Evolutionary conservation across 2,113 vertebrate genomes (phyloP).

Genomic region (Callocephalon fimbriatum): DNA sequence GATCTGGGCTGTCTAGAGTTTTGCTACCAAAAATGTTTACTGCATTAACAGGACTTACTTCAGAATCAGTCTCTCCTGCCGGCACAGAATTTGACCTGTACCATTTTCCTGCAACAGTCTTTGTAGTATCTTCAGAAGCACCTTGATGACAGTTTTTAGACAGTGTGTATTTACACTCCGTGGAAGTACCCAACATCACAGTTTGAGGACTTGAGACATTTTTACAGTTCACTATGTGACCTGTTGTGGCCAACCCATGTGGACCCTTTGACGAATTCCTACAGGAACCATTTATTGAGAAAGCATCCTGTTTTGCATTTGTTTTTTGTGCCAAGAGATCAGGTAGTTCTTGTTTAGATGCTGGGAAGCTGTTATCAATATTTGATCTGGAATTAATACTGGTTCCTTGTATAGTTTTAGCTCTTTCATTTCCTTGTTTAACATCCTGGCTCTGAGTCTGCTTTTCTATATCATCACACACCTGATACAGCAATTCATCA

Average conservation of each 20-base stretch:
- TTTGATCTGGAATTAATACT: conserved; percentile 9
- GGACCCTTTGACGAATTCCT: not conserved
- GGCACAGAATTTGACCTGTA: conserved; percentile 49
- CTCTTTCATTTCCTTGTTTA: conserved; percentile 40
- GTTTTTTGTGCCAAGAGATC: not conserved
- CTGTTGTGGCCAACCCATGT: not conserved
- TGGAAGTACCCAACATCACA: not conserved
- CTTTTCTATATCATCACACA: conserved; percentile 90
- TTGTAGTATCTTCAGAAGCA: not conserved
- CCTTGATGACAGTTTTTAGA: not conserved
- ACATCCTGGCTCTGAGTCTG: conserved; percentile 77
- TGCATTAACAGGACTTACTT: not conserved
- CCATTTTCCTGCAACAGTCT: conserved; percentile 7
- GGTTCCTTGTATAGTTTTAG: not conserved
- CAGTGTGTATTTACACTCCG: not conserved
- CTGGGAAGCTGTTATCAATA: not conserved
- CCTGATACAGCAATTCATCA: conserved; percentile 88
- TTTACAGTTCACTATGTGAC: not conserved
- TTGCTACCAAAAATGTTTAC: not conserved
- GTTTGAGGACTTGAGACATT: not conserved
- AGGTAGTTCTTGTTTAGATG: conserved; percentile 6
- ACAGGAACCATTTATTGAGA: not conserved
- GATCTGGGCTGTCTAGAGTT: not conserved
- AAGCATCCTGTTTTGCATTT: not conserved
- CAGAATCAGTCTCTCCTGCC: conserved; percentile 4